Evolutionary conservation across 2,797 vertebrate genomes (phyloP).

Genomic region (Hipposideros larvatus): DNA sequence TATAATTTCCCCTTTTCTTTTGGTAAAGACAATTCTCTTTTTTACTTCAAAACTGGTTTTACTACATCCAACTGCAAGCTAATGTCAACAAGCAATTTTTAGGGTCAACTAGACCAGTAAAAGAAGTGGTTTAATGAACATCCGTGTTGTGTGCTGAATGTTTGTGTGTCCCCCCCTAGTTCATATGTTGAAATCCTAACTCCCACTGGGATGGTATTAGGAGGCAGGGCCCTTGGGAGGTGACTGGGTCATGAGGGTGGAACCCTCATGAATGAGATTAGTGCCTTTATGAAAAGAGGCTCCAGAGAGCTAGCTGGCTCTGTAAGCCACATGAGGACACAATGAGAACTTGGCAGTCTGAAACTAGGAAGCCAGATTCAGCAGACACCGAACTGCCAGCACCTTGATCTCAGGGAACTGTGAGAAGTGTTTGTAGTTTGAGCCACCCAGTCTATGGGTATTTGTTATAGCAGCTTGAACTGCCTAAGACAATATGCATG

Average conservation of each 20-base stretch:
- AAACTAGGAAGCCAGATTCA: background rate
- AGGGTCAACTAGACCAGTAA: background rate
- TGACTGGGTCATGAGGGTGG: background rate
- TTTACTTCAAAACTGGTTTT: background rate
- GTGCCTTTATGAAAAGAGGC: background rate
- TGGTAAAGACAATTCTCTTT: conserved; percentile 38
- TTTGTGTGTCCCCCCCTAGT: background rate
- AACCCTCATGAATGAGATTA: background rate
- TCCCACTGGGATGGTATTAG: background rate
- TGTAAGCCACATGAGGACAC: background rate
- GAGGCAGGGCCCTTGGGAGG: background rate
- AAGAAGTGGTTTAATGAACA: conserved; percentile 4
- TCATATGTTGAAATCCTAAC: background rate
- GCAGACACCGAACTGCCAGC: too few relatives aligned
- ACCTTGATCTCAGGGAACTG: background rate
- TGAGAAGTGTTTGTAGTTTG: background rate
- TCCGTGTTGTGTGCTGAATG: background rate
- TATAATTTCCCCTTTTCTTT: background rate
- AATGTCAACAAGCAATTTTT: background rate
- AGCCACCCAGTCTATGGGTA: background rate
- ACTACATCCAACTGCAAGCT: background rate
- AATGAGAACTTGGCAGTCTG: background rate
- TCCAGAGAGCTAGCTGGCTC: background rate
- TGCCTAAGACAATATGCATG: background rate
- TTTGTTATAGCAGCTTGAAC: background rate